Percentiles rank a stretch among this genome's conserved stretches.
Conservation (phyloP, 2,888 invertebrate genomes). For the Heliconius ethilla region DNA sequence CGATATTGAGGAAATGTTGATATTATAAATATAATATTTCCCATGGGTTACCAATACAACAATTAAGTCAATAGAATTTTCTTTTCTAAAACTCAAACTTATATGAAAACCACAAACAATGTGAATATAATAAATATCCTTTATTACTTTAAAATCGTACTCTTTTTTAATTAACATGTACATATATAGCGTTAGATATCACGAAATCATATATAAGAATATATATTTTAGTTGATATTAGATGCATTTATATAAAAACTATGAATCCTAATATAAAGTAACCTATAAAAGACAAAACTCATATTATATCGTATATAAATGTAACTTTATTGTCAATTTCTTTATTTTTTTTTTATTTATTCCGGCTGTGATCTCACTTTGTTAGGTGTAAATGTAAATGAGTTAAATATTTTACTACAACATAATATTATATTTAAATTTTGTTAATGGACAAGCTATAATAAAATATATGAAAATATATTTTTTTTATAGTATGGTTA, state of each 20-base stretch:
- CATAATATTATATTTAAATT: not conserved
- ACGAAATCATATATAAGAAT: conserved; percentile 25
- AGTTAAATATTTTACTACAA: conserved; percentile 3
- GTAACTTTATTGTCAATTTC: not conserved
- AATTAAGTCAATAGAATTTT: not conserved
- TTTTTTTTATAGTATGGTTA: not conserved
- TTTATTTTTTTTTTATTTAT: conserved; percentile 26
- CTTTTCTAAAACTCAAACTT: not conserved
- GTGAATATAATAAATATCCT: not conserved
- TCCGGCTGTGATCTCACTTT: conserved; percentile 36
- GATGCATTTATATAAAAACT: conserved; percentile 26
- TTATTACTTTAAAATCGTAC: conserved; percentile 26
- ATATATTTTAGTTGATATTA: conserved; percentile 19
- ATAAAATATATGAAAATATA: not conserved
- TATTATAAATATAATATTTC: too few species aligned
- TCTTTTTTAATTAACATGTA: conserved; percentile 19
- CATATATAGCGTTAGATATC: conserved; percentile 32
- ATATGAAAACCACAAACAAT: not conserved
- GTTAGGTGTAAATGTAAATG: conserved; percentile 8
- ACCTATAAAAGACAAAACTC: conserved; percentile 12
- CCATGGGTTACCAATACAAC: too few species aligned
- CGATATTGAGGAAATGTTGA: too few species aligned
- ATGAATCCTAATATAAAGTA: conserved; percentile 31
- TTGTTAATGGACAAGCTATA: not conserved
- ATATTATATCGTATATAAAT: not conserved